phyloP scores from a whole-genome alignment of 2,888 invertebrate species.

The Helleia helle region DNA sequence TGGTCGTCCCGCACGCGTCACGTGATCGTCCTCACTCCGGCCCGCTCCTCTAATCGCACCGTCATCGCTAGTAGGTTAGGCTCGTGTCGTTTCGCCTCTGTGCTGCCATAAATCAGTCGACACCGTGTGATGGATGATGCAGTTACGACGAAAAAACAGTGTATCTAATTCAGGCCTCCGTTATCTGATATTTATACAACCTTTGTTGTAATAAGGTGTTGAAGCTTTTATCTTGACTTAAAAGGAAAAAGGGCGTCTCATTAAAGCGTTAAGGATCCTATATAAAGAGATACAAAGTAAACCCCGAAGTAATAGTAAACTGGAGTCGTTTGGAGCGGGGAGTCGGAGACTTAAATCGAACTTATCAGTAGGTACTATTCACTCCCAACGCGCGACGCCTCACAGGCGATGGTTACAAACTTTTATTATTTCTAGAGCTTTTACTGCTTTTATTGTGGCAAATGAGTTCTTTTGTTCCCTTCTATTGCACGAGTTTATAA shows the following conservation, averaged over 20 bases:
- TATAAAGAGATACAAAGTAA: conserved; percentile 20
- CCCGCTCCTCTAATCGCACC: conserved; percentile 42
- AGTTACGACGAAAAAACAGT: conserved; percentile 43
- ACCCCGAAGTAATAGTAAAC: conserved; percentile 46
- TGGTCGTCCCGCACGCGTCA: conserved; percentile 38
- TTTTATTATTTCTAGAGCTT: conserved; percentile 59
- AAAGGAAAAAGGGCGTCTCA: conserved; percentile 9
- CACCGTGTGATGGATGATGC: conserved; percentile 56
- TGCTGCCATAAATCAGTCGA: conserved; percentile 64
- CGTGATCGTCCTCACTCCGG: conserved; percentile 27
- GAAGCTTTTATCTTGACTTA: conserved; percentile 6
- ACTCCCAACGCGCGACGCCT: conserved; percentile 37
- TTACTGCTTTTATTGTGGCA: conserved; percentile 32
- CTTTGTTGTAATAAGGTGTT: conserved; percentile 8
- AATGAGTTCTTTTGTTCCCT: conserved; percentile 37
- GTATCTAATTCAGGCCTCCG: conserved; percentile 20
- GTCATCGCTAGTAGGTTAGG: conserved; percentile 58
- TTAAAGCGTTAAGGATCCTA: conserved; percentile 31
- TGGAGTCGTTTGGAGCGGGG: conserved; percentile 39
- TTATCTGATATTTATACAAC: conserved; percentile 13
- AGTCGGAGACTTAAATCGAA: conserved; percentile 20
- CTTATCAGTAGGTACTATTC: conserved; percentile 22
- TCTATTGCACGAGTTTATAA: conserved; percentile 17
- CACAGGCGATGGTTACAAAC: conserved; percentile 48
- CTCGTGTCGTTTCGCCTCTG: conserved; percentile 49